Percentiles rank a stretch among this genome's conserved stretches.
Evolutionary conservation across 2,113 vertebrate genomes (phyloP).

Genomic region (Phaethornis superciliosus): DNA sequence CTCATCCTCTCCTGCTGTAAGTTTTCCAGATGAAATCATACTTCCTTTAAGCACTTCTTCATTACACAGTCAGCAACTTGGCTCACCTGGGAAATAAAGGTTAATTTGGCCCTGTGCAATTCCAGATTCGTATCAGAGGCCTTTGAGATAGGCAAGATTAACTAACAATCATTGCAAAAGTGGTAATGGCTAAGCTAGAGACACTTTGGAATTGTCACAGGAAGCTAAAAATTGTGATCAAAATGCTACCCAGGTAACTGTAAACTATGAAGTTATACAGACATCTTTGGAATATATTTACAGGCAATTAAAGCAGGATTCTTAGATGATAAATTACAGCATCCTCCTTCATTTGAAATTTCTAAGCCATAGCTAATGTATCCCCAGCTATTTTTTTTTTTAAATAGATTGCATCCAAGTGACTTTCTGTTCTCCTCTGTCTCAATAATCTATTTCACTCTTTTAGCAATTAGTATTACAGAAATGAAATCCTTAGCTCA

Average conservation of each 20-base stretch:
- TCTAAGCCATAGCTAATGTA: background rate
- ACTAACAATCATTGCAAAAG: background rate
- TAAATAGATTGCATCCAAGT: background rate
- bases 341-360: background rate
- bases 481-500: background rate
- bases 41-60: background rate
- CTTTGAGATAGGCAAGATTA: background rate
- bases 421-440: background rate
- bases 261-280: background rate
- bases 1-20: background rate
- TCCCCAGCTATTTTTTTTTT: background rate
- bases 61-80: background rate
- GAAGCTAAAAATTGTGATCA: background rate
- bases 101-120: background rate
- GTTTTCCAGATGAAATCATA: background rate
- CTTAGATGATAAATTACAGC: background rate
- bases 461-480: background rate
- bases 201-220: background rate
- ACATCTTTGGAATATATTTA: background rate
- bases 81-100: background rate
- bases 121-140: background rate
- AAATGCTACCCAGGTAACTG: background rate
- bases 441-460: background rate
- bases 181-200: background rate
- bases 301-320: background rate